These are phyloP conservation scores for Acrocephalus scirpaceus DNA, from an alignment of 2,797 vertebrate species.

Conservation along the genomic window DNA sequence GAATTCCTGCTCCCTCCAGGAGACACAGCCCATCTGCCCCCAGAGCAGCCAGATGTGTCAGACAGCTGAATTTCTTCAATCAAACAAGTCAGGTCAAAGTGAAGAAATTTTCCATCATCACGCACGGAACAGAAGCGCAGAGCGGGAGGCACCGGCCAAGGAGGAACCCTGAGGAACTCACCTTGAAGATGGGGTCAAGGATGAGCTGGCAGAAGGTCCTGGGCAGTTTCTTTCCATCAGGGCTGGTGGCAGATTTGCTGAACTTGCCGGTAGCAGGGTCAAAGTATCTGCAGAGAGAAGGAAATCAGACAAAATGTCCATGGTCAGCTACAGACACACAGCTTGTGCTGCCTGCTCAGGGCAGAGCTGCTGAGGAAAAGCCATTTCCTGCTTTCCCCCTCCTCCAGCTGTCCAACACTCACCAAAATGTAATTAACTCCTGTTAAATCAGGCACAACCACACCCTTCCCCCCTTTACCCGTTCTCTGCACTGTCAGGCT, in stretches of 20 bases:
- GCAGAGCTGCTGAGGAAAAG: not conserved
- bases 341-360: not conserved
- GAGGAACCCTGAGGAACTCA: slow-evolving; percentile 15
- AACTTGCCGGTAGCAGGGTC: slow-evolving; percentile 87
- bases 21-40: not conserved
- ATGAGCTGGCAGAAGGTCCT: slow-evolving; percentile 90
- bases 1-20: not conserved
- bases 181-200: slow-evolving; percentile 93
- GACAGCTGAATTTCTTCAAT: slow-evolving; percentile 83
- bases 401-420: not conserved
- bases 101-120: slow-evolving; percentile 95
- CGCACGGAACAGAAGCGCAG: not conserved
- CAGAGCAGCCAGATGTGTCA: not conserved
- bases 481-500: rapidly evolving
- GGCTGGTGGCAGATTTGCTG: slow-evolving; percentile 74
- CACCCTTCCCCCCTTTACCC: not conserved
- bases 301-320: rapidly evolving
- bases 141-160: rapidly evolving
- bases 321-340: rapidly evolving
- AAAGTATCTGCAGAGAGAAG: slow-evolving; percentile 78
- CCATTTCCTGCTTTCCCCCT: too few relatives aligned
- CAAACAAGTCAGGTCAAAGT: slow-evolving; percentile 94
- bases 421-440: rapidly evolving
- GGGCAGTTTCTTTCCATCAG: slow-evolving; percentile 83
- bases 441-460: not conserved